Base-by-base conservation (phyloP, 1,140 invertebrate species). In the Coptotermes formosanus region DNA sequence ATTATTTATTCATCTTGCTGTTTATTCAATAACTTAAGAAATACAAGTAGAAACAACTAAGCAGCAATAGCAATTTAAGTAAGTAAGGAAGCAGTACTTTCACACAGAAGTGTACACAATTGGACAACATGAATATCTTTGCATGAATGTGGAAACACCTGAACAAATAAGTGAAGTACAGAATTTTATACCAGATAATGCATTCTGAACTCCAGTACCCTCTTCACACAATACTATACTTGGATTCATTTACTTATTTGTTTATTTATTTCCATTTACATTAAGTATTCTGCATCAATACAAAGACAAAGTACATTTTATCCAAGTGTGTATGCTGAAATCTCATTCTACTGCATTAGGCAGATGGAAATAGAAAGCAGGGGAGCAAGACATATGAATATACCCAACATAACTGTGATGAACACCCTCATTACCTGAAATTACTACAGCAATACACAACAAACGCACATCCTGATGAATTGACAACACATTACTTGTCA, bases 1-100 rank as follows among this genome's bases (percentile, higher is more conserved):
- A 86, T 87, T 81, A 82, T 59, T 45, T 69, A 32, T 52, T 81
- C 38, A 38, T 32, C n/a, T 86, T 52, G 85, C 82, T 75, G 82
- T 75, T 82, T 84, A 86, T 86, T 82, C 55, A 82, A n/a, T 75
- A 75, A 75, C 25, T 75, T n/a, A 64, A 38, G 7, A 75, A 75
- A n/a, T 9, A 75, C 64, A 75, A 75, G 64, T 30, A 75, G 7
- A 75, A 75, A 30, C n/a, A n/a, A 25, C 64, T 75, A 75, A 7
- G 64, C 25, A 75, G 6, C 25, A 75, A 30, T n/a, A 25, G 30
- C 7, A 30, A 75, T n/a, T 75, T 25, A 0, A 75, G 64, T 75
- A 30, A 75, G 64, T 12, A 30, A 75, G 2, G n/a, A 75, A 75
- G 64, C n/a, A 30, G 64, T 7, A 75, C 30, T 25, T 25, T 14